Base-by-base conservation (phyloP, 2,888 invertebrate species). In the Tribolium freemani region DNA sequence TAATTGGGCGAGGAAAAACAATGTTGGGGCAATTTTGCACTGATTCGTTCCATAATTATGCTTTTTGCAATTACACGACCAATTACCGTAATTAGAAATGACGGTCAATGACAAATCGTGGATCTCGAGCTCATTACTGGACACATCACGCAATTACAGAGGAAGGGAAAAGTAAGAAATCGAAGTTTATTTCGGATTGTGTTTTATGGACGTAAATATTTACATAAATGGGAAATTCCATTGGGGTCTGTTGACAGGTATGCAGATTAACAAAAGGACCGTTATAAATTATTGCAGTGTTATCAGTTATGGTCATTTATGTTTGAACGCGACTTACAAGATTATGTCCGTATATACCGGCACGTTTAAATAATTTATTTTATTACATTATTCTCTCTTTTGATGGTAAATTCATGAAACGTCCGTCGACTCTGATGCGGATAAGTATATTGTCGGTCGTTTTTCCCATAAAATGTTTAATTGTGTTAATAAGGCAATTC, bases 401-500 rank as follows among this genome's bases (percentile, higher is more conserved):
- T 61, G 60, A 48, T 61, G 44, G 21, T 48, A 45, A 48, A 61
- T 61, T 61, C 48, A 61, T 30, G 60, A 61, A 48, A 51, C 50
- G 50, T 21, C 30, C 46, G 60, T 11, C 20, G 30, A n/a, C 16
- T 44, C 9, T 10, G 8, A 3, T 45, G 58, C n/a, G 8, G 16
- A n/a, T 51, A 16, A 31, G 38, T 30, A 10, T 56, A 11, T 56
- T 6, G 38, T n/a, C 2, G 13, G 38, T 9, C 56, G 38, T 38
- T n/a, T 26, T 38, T 38, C 38, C 56, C 31, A 60, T 61, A 61
- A 61, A 61, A 30, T 48, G 11, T 48, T 50, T 63, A 63, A 63
- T 63, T 63, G 48, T 63, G 31, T 63, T 63, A 63, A 63, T 63
- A 63, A 63, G 63, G 50, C 31, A 63, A 63, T 63, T 63, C 48